Evolutionary conservation across 2,888 invertebrate genomes (phyloP).

Genomic region (Quadroppia sp.): DNA sequence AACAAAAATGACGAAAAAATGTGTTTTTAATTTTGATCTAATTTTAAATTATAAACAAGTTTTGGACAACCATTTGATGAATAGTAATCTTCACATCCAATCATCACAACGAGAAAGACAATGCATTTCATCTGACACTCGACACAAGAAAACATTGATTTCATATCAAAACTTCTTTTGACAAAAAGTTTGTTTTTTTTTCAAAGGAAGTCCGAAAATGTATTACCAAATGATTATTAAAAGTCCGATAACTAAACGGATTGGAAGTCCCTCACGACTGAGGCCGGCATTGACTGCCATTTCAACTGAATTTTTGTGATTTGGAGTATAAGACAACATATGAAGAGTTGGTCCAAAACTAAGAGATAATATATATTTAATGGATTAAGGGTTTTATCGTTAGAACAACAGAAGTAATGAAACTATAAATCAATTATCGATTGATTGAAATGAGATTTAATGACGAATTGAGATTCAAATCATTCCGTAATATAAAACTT

Average conservation of each 20-base stretch:
- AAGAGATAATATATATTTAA: not conserved
- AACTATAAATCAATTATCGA: no score
- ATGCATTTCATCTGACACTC: slow-evolving; percentile 8
- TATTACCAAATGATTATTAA: not conserved
- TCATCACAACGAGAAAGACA: slow-evolving; percentile 5
- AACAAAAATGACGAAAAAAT: not conserved
- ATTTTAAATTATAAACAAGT: slow-evolving; percentile 10
- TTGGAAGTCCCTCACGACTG: slow-evolving; percentile 30
- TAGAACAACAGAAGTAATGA: not conserved
- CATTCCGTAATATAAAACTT: not conserved
- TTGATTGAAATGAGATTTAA: no score
- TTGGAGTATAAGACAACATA: not conserved
- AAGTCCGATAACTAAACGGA: not conserved
- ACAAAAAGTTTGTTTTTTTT: not conserved
- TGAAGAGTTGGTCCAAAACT: not conserved
- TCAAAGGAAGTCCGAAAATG: not conserved
- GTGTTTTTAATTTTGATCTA: not conserved
- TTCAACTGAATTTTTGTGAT: not conserved
- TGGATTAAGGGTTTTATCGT: not conserved
- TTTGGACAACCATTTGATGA: not conserved
- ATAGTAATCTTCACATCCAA: not conserved
- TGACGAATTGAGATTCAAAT: slow-evolving; percentile 1
- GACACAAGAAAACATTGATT: not conserved
- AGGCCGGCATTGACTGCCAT: slow-evolving; percentile 15
- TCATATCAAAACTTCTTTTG: slow-evolving; percentile 14